Base-by-base conservation (phyloP, 2,888 invertebrate species). In the Axea sp. region DNA sequence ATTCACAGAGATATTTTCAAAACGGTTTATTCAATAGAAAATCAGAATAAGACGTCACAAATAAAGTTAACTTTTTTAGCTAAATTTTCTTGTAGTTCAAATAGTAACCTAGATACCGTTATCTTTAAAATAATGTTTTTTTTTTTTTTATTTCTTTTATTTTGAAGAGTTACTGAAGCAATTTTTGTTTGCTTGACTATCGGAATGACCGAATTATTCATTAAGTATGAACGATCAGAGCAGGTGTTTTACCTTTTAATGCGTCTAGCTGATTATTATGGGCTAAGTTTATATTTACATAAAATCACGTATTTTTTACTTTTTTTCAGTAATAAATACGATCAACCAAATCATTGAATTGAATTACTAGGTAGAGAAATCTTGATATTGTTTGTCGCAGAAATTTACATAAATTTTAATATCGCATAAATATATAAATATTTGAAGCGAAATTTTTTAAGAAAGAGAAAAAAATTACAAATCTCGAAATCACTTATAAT, bases 161-260 rank as follows among this genome's bases (percentile, higher is more conserved):
- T 57, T 24, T 39, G 51, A 4, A 26, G 30, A 60, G 45, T 41
- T 45, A 33, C n/a, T 51, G 28, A 39, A 68, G 12, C 43, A 51
- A 17, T 69, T 60, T 69, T 37, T 19, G 2, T 45, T 28, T 7
- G n/a, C 2, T 8, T 60, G 35, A 30, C 22, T 26, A 35, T 30
- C 8, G 14, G 30, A 60, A 14, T 62, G 71, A 71, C 62, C 62
- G 64, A 57, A 71, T 64, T 71, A 64, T 64, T 53, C 71, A 71
- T 49, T 33, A 47, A 49, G 64, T 71, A 71, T 64, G 49, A 71
- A 64, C 49, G 62, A 57, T 22, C 45, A 26, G 11, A 55, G 43
- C 71, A 71, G 71, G 49, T 71, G 71, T 57, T 41, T 45, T 37
- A 57, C 30, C 47, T 8, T 6, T 19, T 45, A 19, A 28, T 31